Evolutionary conservation across 2,113 vertebrate species (phyloP), one percentile per base, ranked within the genome.

Genomic region (Rhabdomys dilectus): DNA sequence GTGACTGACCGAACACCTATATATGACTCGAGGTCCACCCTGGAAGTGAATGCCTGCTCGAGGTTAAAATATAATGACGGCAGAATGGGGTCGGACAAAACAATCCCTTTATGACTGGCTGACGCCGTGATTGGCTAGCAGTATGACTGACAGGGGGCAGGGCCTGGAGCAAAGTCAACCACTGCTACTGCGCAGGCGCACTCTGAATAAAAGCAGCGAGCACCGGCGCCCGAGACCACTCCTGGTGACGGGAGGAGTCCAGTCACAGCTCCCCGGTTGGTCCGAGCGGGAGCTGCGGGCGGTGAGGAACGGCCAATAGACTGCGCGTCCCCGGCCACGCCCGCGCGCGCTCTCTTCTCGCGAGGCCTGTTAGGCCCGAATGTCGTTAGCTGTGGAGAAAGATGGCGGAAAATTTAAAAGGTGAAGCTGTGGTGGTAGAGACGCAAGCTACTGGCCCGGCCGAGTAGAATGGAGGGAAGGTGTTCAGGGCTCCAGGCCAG

Each of bases 371-470:
- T 98, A 97, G 98, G 96, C 98, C 97, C 97, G 96, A 98, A 98
- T 97, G 94, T 98, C 95, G 96, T 98, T 98, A 97, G 97, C 95
- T 95, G 96, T 97, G 96, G 95, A 94, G 96, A 97, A 98, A 98
- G 96, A 98, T 98, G 98, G 98, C 98, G 98, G 98, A 98, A 98
- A 98, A 98, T 98, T 98, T 98, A 98, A 98, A 98, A 98, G 98
- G 98, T 98, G 97, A 98, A 98, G 96, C 87, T 82, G 96, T 93
- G 95, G 93, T 21, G 91, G 91, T 70, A 78, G 95, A 85, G 76
- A 89, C 36, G 53, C 88, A 45, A 86, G 94, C 89, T 19, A 70
- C 66, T 56, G 94, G 86, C 72, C 72, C 26, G 64, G 95, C 92
- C 48, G 85, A 66, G 82, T 96, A 96, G 96, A 91, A 94, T 94